Conservation (phyloP, 2,797 vertebrate species). For the Lepilemur ruficaudatus region DNA sequence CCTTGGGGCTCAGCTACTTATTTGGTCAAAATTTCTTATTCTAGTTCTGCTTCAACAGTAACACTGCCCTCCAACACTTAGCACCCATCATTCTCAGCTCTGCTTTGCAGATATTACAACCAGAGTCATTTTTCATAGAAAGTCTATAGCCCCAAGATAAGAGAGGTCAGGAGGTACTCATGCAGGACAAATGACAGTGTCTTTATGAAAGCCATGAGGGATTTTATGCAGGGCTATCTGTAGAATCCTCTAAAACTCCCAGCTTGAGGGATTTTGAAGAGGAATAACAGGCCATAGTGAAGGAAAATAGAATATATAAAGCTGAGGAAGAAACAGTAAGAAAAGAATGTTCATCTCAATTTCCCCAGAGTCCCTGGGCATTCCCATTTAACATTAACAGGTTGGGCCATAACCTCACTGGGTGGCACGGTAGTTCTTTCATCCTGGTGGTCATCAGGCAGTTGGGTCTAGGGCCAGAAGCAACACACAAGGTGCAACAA, state of each 20-base stretch:
- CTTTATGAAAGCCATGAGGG: constrained; percentile 1
- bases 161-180: not conserved
- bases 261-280: constrained; percentile 31
- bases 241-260: constrained; percentile 17
- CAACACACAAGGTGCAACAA: not conserved
- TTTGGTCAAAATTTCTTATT: not conserved
- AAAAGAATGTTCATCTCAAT: not conserved
- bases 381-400: not conserved
- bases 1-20: not conserved
- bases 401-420: not conserved
- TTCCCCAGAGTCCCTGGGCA: not conserved
- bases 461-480: not conserved
- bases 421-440: not conserved
- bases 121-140: not conserved
- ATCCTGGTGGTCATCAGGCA: not conserved
- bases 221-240: not conserved
- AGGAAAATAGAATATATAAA: not conserved
- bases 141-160: not conserved
- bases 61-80: not conserved
- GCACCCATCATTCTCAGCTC: not conserved
- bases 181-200: not conserved
- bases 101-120: not conserved
- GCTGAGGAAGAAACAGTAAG: not conserved
- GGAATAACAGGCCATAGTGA: not conserved
- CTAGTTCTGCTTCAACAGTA: not conserved